Evolutionary conservation across 2,113 vertebrate genomes (phyloP).

Genomic region (Puma concolor): DNA sequence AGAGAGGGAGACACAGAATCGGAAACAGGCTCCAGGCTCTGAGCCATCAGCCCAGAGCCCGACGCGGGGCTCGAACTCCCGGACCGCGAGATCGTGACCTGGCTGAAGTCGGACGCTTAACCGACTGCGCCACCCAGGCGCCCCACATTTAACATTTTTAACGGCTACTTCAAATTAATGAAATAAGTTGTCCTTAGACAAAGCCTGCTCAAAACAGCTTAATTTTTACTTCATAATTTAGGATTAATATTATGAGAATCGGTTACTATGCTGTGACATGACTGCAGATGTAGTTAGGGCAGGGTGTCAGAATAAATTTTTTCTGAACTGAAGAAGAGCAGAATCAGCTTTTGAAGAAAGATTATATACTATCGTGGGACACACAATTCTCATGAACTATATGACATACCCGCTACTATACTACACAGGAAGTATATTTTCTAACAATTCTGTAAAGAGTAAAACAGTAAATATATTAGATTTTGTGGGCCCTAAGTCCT

Average conservation of each 20-base stretch:
- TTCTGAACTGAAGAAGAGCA: background rate
- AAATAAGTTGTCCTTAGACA: conserved; percentile 6
- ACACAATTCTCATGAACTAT: background rate
- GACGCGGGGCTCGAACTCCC: too few species aligned
- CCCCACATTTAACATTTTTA: conserved; percentile 33
- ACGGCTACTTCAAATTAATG: background rate
- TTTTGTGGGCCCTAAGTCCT: background rate
- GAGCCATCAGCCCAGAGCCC: too few species aligned
- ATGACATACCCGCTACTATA: background rate
- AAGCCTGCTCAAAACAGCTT: background rate
- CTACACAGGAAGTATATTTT: background rate
- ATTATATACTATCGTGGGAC: background rate
- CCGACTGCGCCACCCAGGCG: too few species aligned
- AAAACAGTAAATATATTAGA: background rate
- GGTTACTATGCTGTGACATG: background rate
- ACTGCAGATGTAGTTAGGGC: background rate
- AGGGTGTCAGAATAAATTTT: background rate
- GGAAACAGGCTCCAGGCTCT: too few species aligned
- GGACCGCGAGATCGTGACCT: too few species aligned
- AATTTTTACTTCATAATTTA: background rate
- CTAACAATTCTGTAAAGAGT: background rate
- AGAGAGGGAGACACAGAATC: too few species aligned
- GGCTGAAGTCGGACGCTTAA: too few species aligned
- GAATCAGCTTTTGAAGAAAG: background rate
- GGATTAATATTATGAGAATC: background rate